A percentile compares a stretch with the other conserved stretches of the same genome.
These are phyloP conservation scores for Hypsopygia costalis DNA, from an alignment of 2,888 invertebrate species.

Conservation along the genomic window DNA sequence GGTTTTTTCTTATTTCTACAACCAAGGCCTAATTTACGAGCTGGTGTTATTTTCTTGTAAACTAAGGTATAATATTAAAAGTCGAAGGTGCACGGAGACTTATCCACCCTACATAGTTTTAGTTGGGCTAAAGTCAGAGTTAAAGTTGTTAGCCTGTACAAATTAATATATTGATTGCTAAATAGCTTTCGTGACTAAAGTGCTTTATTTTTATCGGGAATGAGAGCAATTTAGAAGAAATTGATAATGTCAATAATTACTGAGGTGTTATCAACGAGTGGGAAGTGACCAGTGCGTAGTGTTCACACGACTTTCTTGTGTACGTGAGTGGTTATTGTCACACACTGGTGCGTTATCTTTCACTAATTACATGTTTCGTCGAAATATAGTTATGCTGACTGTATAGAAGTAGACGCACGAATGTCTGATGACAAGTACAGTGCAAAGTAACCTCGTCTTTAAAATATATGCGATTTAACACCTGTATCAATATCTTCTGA, in stretches of 20 bases:
- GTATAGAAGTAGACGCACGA: not conserved
- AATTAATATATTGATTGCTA: constrained; percentile 59
- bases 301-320: not conserved
- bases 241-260: constrained; percentile 36
- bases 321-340: not conserved
- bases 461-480: not conserved
- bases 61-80: constrained; percentile 12
- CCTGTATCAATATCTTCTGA: constrained; percentile 23
- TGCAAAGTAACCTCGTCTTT: not conserved
- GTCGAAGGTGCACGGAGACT: constrained; percentile 46
- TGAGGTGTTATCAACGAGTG: constrained; percentile 21
- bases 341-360: not conserved
- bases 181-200: constrained; percentile 54
- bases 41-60: constrained; percentile 15
- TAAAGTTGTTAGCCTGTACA: constrained; percentile 53
- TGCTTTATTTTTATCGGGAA: constrained; percentile 56
- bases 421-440: not conserved
- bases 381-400: constrained; percentile 1
- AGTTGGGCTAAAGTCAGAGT: constrained; percentile 29
- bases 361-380: not conserved
- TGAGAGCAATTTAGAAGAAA: constrained; percentile 39
- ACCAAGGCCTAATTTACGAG: constrained; percentile 26
- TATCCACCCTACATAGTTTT: constrained; percentile 27
- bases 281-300: not conserved
- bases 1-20: constrained; percentile 12